Base-by-base conservation (phyloP, 2,797 vertebrate species). In the Lepidocolaptes lacrymiger region DNA sequence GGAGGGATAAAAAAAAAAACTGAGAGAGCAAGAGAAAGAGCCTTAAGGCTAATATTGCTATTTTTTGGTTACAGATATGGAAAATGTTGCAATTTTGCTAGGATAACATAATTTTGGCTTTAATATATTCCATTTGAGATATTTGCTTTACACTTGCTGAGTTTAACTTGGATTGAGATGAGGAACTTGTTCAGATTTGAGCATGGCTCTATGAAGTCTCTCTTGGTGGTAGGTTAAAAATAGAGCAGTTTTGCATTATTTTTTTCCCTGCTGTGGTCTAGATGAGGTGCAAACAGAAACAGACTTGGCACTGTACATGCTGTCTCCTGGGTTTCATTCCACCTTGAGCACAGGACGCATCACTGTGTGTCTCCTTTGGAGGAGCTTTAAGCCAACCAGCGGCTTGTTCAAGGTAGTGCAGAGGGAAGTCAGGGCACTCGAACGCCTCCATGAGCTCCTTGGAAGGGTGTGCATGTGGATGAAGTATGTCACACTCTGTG, bases 161-260 rank as follows among this genome's bases (percentile, higher is more conserved):
- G 79, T 90, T 96, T 73, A 90, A 73, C 94, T 96, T 94, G 96
- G 92, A 78, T 71, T 69, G 76, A 91, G 94, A 76, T 88, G 95
- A 91, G 89, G 86, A 88, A 41, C 71, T 87, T 56, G 55, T 54
- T 87, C 48, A 49, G 84, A 79, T 91, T 58, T 71, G 69, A 93
- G 44, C 58, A 9, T 24, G 48, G 54, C 43, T 80, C 55, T 91
- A 5, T 23, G 4, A 91, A 62, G 43, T 62, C 69, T 81, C 61
- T 87, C 79, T 52, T 88, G 91, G 62, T 91, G 81, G 73, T 72
- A 88, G 28, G 56, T 72, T 94, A 91, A 94, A 96, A 96, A 94
- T 72, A 91, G 78, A 95, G 39, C 34, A 32, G 26, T n/a, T 82
- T 46, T 62, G 46, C 46, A 9, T 64, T 61, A 27, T 88, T 62